Percentiles rank a stretch among this genome's conserved stretches.
These are phyloP conservation scores for Phataginus tricuspis DNA, from an alignment of 2,797 vertebrate genomes.

Conservation along the genomic window DNA sequence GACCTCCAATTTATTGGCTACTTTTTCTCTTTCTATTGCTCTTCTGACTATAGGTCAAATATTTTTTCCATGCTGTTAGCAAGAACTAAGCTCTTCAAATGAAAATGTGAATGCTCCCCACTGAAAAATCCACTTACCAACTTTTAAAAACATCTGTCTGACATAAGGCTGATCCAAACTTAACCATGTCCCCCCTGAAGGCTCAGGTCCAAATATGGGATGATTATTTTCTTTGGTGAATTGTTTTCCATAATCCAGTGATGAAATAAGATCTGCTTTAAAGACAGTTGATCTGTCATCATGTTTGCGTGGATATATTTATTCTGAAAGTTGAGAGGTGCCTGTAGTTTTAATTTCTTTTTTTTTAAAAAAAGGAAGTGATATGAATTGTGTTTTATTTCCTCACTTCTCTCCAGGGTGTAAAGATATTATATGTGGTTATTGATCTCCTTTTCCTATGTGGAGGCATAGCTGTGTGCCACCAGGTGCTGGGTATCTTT, in stretches of 20 bases:
- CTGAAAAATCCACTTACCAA: neutral
- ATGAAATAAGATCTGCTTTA: neutral
- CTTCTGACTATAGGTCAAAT: neutral
- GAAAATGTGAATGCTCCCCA: neutral
- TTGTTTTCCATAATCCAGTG: conserved; percentile 8
- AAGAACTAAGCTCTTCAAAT: neutral
- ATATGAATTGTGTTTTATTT: neutral
- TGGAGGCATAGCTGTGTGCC: neutral
- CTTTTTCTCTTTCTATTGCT: neutral
- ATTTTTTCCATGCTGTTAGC: neutral
- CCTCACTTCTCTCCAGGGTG: neutral
- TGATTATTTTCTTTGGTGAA: neutral
- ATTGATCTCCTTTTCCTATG: neutral
- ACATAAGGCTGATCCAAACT: neutral
- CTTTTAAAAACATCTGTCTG: neutral
- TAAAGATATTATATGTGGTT: neutral
- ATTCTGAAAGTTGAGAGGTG: neutral
- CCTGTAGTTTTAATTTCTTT: neutral
- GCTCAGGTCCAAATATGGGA: neutral
- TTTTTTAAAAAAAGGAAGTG: neutral
- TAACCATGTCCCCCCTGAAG: neutral
- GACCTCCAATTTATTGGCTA: neutral
- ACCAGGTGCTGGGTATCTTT: neutral
- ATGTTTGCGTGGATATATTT: conserved; percentile 24
- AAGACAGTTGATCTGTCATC: neutral